Base-by-base conservation (phyloP, 2,113 vertebrate species). In the Vanacampus margaritifer region DNA sequence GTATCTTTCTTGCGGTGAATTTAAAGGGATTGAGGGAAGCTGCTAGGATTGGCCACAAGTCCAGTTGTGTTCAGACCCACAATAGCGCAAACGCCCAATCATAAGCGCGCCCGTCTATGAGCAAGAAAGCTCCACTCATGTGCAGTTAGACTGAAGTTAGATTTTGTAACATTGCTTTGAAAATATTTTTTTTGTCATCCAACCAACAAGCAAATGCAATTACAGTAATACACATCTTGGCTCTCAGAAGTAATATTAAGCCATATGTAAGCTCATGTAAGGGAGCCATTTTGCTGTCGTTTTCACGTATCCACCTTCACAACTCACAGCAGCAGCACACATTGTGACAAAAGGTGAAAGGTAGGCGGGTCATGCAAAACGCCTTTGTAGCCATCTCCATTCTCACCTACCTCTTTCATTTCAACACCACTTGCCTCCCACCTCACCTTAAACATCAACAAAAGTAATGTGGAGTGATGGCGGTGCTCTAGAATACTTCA, bases 271-370 rank as follows among this genome's bases (percentile, higher is more conserved):
- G 73, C 80, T 79, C 74, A 86, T 78, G 83, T 81, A 69, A 84
- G 86, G 86, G 81, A 66, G 73, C 65, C 48, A 23, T 75, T 85
- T 76, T 80, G 71, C 77, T 80, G 83, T 79, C 78, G 73, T 76
- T 82, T 75, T 84, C 73, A 81, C 71, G 59, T 76, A 75, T 78
- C 83, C 80, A 84, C 75, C 71, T 85, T 64, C 70, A 60, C 71
- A 70, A 66, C 80, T 78, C 75, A 79, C 69, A 76, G 73, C 73
- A 76, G 75, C 85, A 72, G 63, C 79, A 65, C 79, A 81, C 79
- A 68, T 78, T 23, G 81, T 85, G 84, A 84, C 81, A 78, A 91
- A 86, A 91, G 88, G 88, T 91, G 90, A 90, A 91, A 86, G 85
- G 83, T 73, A 89, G 68, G 51, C 70, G 76, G 86, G 83, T 84